Conservation (phyloP, 2,797 vertebrate species). For the Pangasius djambal region DNA sequence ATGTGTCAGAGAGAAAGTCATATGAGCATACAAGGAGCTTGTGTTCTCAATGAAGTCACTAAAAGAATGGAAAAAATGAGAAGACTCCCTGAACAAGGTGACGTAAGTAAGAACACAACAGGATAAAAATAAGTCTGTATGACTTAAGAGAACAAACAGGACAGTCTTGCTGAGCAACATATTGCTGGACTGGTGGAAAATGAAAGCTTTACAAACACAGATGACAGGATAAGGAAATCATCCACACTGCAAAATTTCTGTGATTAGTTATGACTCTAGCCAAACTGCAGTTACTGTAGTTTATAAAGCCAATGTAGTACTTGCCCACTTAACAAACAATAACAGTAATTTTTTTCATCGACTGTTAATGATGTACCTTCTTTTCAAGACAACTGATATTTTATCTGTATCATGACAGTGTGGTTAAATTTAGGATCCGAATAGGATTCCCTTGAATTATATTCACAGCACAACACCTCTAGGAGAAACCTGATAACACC, state of each 20-base stretch:
- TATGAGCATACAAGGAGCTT: neutral
- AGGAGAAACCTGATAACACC: neutral
- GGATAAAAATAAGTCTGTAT: neutral
- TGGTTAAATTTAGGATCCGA: neutral
- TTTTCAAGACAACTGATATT: neutral
- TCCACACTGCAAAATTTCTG: neutral
- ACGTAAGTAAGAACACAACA: neutral
- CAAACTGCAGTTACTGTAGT: neutral
- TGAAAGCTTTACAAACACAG: neutral
- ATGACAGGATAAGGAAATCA: neutral
- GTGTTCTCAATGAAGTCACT: neutral
- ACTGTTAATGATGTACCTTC: neutral
- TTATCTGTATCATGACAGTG: neutral
- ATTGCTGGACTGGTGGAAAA: neutral
- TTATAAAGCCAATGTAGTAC: neutral
- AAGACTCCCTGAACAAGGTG: neutral
- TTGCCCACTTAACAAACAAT: neutral
- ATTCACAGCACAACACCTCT: neutral
- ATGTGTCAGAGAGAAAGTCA: too few species aligned
- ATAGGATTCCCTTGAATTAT: neutral
- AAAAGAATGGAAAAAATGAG: neutral
- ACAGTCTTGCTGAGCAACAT: slow-evolving; percentile 25
- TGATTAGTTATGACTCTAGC: neutral
- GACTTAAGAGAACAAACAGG: slow-evolving; percentile 20
- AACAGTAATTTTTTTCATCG: neutral